Conservation (phyloP, 2,797 vertebrate species). For the Acanthurus lineatus region DNA sequence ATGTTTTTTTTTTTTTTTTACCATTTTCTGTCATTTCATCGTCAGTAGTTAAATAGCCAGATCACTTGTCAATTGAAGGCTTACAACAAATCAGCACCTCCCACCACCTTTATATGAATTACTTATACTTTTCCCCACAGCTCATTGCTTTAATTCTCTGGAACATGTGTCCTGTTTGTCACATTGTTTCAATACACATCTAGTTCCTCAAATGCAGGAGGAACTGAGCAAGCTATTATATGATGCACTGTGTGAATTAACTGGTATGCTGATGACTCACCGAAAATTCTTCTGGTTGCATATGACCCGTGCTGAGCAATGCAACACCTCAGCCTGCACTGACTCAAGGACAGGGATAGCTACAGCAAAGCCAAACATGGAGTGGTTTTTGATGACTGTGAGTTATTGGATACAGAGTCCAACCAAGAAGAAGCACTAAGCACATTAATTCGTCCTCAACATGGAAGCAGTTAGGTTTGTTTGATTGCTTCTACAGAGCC, state of each 20-base stretch:
- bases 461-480: constrained; percentile 48
- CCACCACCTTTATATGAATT: neutral
- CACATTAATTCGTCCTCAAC: constrained; percentile 34
- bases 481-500: constrained; percentile 50
- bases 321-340: constrained; percentile 71
- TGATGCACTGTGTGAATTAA: constrained; percentile 58
- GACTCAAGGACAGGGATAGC: constrained; percentile 65
- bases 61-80: neutral
- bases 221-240: constrained; percentile 54
- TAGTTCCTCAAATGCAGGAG: constrained; percentile 32
- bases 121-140: constrained; percentile 1
- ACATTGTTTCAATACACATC: constrained; percentile 35
- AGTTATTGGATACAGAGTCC: constrained; percentile 44
- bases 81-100: neutral
- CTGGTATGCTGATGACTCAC: constrained; percentile 68
- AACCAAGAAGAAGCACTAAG: constrained; percentile 35
- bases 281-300: constrained; percentile 66
- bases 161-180: constrained; percentile 33
- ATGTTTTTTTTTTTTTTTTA: neutral
- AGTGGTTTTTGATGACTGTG: constrained; percentile 57
- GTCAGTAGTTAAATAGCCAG: neutral
- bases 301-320: constrained; percentile 75
- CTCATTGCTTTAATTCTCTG: constrained; percentile 24
- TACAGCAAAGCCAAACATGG: constrained; percentile 77
- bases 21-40: neutral